Base-by-base conservation (phyloP, 2,888 invertebrate species). In the Vanessa cardui region DNA sequence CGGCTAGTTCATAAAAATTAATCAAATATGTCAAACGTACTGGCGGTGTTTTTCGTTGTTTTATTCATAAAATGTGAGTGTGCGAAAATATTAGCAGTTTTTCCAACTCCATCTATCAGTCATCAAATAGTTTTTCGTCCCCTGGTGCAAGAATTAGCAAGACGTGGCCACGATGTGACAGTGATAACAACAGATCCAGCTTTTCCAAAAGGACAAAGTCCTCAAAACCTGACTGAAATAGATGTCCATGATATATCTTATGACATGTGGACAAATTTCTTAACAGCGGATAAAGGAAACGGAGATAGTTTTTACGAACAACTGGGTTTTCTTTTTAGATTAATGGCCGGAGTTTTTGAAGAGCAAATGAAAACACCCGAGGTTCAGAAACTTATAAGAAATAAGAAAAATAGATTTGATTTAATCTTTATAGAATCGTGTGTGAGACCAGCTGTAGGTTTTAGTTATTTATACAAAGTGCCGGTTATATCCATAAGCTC, bases 91-190 rank as follows among this genome's bases (percentile, higher is more conserved):
- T 70, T 90, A 46, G 83, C 76, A 0, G 73, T 87, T 0, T 76
- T 84, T 47, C 78, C 86, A 0, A 73, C 77, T 4, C 81, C 88
- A 1, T 84, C 85, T 0, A 84, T 91, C 39, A 93, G 93, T 64
- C 76, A 76, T 58, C 75, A 76, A 68, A 31, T 72, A 1, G 74
- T 73, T 6, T 78, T 79, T 82, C 84, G 78, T 18, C 75, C 78
- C 20, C 58, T 90, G 1, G 79, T 83, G 16, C 74, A 80, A 20
- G 85, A 82, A 39, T 72, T 92, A 15, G 79, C 79, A 0, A 74
- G 72, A 50, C 74, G 80, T 31, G 90, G 90, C 0, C 91, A 92
- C 69, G 77, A 89, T 59, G 58, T 91, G 0, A 80, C 82, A 0
- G 77, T 88, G 0, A 66, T 87, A 7, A 86, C 90, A 2, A 52